Base-by-base conservation (phyloP, 1,140 invertebrate genomes). In the Anoplolepis gracilipes region DNA sequence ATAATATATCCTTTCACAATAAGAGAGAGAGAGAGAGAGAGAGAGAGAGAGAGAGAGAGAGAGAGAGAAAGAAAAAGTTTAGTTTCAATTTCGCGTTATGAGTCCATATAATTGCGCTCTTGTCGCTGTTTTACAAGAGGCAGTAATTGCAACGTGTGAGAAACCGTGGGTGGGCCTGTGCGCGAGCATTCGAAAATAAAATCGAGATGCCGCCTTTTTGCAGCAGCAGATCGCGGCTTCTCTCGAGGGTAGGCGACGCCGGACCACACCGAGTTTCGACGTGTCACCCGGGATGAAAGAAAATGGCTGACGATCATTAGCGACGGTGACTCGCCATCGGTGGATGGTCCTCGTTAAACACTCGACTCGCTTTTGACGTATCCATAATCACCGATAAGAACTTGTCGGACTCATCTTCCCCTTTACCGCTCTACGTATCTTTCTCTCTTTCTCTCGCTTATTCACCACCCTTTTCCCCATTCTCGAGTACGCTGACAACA, bases 331-430 rank as follows among this genome's bases (percentile, higher is more conserved):
- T 91, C 85, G 90, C 81, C 72, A 73, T 75, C 85, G 73, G 85
- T 82, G 78, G 70, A 87, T 87, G 90, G 87, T 88, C 89, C 90
- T 91, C 82, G 87, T 91, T 91, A 90, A 90, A 91, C 89, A 90
- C 90, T 91, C 85, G 55, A 90, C 89, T 79, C 75, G 64, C 89
- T 90, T 90, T 90, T 90, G 62, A 88, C 90, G 86, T 87, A 90
- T 90, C 89, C 89, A 78, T 90, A 91, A 91, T 91, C 89, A 90
- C 89, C 89, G 89, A 91, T 91, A 91, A 90, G 85, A 90, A 86
- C 84, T 90, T 62, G 88, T 72, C 79, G 69, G 75, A 62, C 79
- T 46, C 36, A 36, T 25, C 16, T 30, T 2, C 65, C 62, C 46
- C 33, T 1, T 2, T n/a, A 11, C 67, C 49, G 49, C 16, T 53